These are phyloP conservation scores for Porites cylindrica DNA, from an alignment of 92 coral and sea anemone species.

Conservation along the genomic window DNA sequence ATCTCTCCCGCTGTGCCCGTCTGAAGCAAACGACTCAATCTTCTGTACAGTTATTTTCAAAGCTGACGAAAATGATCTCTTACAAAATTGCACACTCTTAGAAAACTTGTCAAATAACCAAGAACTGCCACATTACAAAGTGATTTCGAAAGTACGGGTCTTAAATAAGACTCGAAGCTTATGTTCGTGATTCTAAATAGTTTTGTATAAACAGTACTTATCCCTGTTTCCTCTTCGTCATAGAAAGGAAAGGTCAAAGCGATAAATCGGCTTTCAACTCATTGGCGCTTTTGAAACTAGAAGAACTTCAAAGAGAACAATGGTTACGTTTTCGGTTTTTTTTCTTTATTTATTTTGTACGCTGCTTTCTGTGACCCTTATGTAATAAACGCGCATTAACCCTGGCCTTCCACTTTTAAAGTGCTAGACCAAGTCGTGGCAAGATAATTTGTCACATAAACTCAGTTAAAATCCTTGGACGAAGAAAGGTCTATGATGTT, in stretches of 20 bases:
- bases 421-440: no score
- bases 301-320: background rate
- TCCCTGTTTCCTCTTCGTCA: slow-evolving; percentile 4
- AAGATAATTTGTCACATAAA: no score
- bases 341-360: no score
- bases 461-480: no score
- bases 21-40: background rate
- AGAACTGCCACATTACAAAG: background rate
- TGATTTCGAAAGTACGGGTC: background rate
- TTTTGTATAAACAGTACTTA: slow-evolving; percentile 44
- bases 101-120: background rate
- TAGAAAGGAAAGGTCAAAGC: background rate
- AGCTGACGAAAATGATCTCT: background rate
- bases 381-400: slow-evolving; percentile 7
- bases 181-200: slow-evolving; percentile 37
- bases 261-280: slow-evolving; percentile 12
- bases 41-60: background rate
- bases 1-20: background rate
- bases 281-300: background rate
- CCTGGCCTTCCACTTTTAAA: no score
- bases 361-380: background rate
- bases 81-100: background rate
- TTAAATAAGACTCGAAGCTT: background rate
- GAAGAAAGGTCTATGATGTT: no score
- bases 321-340: background rate